Percentiles rank a stretch among this genome's conserved stretches.
Evolutionary conservation across 1,140 invertebrate genomes (phyloP).

Genomic region (Tetraneura akinire): DNA sequence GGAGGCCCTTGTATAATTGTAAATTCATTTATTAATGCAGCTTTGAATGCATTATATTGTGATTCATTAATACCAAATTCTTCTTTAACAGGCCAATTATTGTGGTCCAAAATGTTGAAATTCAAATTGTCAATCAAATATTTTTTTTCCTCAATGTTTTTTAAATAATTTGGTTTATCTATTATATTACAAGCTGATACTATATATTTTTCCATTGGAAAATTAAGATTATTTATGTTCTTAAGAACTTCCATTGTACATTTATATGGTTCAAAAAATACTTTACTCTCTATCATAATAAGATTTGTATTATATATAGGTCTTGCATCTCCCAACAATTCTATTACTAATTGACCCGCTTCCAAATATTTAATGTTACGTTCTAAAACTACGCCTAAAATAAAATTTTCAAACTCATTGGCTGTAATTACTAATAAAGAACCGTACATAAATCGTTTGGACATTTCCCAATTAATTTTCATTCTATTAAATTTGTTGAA

Average conservation of each 20-base stretch:
- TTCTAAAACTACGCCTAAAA: constrained; percentile 67
- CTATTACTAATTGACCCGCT: constrained; percentile 62
- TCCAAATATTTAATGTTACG: constrained; percentile 62
- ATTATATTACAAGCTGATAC: constrained; percentile 59
- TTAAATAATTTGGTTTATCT: constrained; percentile 53
- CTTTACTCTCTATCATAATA: constrained; percentile 68
- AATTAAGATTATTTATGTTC: constrained; percentile 61
- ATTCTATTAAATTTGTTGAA: constrained; percentile 50
- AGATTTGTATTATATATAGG: constrained; percentile 59
- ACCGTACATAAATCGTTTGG: constrained; percentile 70
- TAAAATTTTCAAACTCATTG: constrained; percentile 68
- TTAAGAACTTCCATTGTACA: constrained; percentile 68
- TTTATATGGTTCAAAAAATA: constrained; percentile 72
- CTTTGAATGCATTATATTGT: constrained; percentile 65
- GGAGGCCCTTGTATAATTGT: constrained; percentile 79
- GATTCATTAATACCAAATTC: constrained; percentile 62
- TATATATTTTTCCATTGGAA: constrained; percentile 70
- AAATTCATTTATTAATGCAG: constrained; percentile 67
- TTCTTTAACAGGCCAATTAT: constrained; percentile 59
- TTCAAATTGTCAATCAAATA: neutral
- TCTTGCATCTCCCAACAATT: constrained; percentile 60
- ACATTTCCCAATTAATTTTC: constrained; percentile 57
- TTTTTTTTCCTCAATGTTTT: too few relatives aligned
- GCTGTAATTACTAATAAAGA: constrained; percentile 72
- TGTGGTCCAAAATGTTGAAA: constrained; percentile 55